Evolutionary conservation across 2,113 vertebrate species (phyloP).

Genomic region (Cephalopterus ornatus): DNA sequence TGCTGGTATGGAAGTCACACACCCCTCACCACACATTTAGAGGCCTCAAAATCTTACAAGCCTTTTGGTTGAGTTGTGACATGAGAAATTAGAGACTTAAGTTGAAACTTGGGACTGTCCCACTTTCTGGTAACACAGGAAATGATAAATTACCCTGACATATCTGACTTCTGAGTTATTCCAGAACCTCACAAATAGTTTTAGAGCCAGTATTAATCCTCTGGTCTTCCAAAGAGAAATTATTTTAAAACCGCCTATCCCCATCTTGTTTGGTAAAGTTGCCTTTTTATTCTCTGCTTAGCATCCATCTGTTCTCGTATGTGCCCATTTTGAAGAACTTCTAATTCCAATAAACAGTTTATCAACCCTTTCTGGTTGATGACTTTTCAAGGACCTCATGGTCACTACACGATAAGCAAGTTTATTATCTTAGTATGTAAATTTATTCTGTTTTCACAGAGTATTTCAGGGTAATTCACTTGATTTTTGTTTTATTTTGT

Average conservation of each 20-base stretch:
- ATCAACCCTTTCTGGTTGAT: background rate
- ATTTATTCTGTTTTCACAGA: background rate
- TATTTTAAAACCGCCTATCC: background rate
- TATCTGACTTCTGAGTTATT: background rate
- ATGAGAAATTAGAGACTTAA: background rate
- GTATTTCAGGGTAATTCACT: background rate
- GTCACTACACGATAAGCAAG: background rate
- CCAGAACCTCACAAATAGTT: background rate
- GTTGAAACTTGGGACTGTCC: background rate
- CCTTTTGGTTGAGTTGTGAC: background rate
- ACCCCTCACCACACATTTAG: too few species aligned
- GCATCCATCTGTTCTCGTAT: background rate
- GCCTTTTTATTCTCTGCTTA: background rate
- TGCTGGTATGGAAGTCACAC: background rate
- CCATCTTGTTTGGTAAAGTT: background rate
- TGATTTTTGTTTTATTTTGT: background rate
- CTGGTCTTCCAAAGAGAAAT: background rate
- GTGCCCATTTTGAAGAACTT: background rate
- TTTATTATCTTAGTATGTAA: background rate
- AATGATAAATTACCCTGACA: background rate
- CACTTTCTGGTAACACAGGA: fast-evolving
- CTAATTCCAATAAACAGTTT: background rate
- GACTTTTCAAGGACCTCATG: background rate
- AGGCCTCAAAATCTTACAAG: background rate
- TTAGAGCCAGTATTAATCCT: background rate